A percentile compares a stretch with the other conserved stretches of the same genome.
These are phyloP conservation scores for Telenomus remus DNA, from an alignment of 1,140 invertebrate species.

Conservation along the genomic window DNA sequence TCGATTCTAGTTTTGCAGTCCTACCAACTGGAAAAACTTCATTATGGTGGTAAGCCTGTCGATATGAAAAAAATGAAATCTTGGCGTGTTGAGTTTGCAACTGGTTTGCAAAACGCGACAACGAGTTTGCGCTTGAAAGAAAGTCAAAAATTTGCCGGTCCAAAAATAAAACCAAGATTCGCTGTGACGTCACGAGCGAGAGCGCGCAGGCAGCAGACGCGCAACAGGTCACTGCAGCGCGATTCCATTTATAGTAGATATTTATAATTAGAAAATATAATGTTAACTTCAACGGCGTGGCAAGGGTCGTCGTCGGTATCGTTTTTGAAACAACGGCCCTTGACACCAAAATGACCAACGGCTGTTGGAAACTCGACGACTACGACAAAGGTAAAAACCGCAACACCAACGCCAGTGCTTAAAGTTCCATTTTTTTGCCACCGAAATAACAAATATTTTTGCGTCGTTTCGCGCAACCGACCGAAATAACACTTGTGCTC, in stretches of 20 bases:
- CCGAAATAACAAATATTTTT: background rate
- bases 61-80: too few relatives aligned
- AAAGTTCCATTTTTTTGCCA: conserved; percentile 24
- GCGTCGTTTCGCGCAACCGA: too few relatives aligned
- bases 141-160: too few relatives aligned
- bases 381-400: conserved; percentile 76
- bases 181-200: too few relatives aligned
- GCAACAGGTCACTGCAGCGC: conserved; percentile 39
- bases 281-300: conserved; percentile 46
- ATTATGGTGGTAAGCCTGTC: too few relatives aligned
- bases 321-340: conserved; percentile 45
- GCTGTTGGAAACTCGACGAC: conserved; percentile 78
- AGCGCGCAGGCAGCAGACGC: conserved; percentile 26
- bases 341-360: conserved; percentile 72
- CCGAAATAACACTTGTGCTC: too few relatives aligned
- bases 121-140: too few relatives aligned
- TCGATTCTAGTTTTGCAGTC: too few relatives aligned
- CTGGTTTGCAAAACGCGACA: too few relatives aligned
- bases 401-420: conserved; percentile 11
- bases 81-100: too few relatives aligned
- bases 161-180: too few relatives aligned
- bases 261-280: conserved; percentile 65
- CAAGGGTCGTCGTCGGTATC: conserved; percentile 9
- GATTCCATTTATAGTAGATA: conserved; percentile 61
- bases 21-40: too few relatives aligned